A percentile compares a stretch with the other conserved stretches of the same genome.
Evolutionary conservation across 92 coral and sea anemone species (phyloP).

Genomic region (Actinostola sp.): DNA sequence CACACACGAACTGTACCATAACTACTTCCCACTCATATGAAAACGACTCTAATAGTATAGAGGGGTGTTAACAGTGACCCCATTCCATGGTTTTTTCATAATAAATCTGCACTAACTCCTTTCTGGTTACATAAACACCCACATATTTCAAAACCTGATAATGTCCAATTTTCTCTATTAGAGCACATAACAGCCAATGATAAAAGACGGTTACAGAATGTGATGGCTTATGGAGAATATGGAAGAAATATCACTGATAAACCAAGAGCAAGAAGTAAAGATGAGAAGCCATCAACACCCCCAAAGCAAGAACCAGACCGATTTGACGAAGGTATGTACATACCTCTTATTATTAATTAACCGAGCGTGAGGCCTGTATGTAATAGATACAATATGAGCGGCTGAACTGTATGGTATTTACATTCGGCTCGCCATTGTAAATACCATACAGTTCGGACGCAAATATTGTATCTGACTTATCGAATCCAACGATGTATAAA

Average conservation of each 20-base stretch:
- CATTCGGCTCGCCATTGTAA: no score
- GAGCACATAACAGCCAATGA: conserved; percentile 87
- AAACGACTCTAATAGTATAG: no score
- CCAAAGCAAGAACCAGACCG: conserved; percentile 79
- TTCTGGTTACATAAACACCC: neutral
- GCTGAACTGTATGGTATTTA: no score
- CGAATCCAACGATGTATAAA: no score
- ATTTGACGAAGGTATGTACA: conserved; percentile 99
- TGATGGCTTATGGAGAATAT: conserved; percentile 97
- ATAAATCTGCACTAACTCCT: neutral
- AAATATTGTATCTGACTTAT: no score
- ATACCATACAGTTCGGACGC: no score
- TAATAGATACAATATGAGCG: no score
- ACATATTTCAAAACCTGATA: neutral
- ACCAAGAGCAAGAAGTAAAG: conserved; percentile 44
- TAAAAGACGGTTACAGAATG: conserved; percentile 90
- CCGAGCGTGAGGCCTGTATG: no score
- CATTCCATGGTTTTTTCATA: neutral
- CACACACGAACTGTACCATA: no score
- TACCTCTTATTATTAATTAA: no score
- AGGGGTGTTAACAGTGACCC: no score
- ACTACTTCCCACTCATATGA: no score
- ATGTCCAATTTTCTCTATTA: conserved; percentile 1
- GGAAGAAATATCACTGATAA: conserved; percentile 77
- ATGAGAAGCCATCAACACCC: conserved; percentile 18